Conservation (phyloP, 1,140 invertebrate species). For the Drosophila guanche region DNA sequence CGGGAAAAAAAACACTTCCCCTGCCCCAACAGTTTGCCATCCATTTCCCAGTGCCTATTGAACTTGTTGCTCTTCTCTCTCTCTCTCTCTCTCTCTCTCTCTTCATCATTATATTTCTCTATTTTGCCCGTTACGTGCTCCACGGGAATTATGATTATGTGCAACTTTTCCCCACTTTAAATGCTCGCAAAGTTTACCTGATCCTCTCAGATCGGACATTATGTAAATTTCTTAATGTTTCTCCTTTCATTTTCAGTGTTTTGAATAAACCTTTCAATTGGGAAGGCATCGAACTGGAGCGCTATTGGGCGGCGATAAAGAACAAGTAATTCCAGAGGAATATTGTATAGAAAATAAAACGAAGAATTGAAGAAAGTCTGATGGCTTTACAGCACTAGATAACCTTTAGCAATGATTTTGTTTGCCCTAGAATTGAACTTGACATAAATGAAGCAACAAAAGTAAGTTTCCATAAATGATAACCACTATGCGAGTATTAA, state of each 20-base stretch:
- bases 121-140: constrained; percentile 7
- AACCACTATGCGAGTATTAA: constrained; percentile 17
- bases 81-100: constrained; percentile 9
- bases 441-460: background rate
- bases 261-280: constrained; percentile 75
- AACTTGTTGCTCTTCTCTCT: constrained; percentile 58
- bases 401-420: constrained; percentile 1
- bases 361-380: background rate
- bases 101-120: background rate
- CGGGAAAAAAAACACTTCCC: constrained; percentile 13
- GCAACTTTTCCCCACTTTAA: constrained; percentile 9
- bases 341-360: background rate
- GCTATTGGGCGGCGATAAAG: constrained; percentile 68
- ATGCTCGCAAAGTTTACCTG: constrained; percentile 38
- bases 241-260: constrained; percentile 53
- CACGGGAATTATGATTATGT: constrained; percentile 21
- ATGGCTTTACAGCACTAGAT: background rate
- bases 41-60: constrained; percentile 32
- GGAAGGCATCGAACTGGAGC: constrained; percentile 74
- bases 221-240: constrained; percentile 29
- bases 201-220: constrained; percentile 38
- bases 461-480: constrained; percentile 9
- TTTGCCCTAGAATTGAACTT: constrained; percentile 42
- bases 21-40: constrained; percentile 5
- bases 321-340: constrained; percentile 26